These are phyloP conservation scores for Girardia tigrina DNA, from an alignment of 2,888 invertebrate species.

Conservation along the genomic window DNA sequence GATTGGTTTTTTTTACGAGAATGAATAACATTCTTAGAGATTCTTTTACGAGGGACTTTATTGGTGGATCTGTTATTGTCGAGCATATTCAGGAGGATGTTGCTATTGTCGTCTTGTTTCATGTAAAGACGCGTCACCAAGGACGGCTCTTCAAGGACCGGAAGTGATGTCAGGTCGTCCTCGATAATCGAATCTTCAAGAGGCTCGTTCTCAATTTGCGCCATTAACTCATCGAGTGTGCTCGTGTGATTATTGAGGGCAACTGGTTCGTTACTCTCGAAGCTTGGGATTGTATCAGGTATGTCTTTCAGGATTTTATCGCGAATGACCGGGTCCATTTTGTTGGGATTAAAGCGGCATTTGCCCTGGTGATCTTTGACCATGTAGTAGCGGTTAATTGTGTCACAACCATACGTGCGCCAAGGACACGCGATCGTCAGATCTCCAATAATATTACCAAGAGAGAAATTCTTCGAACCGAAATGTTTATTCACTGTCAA, in stretches of 20 bases:
- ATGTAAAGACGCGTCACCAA: not conserved
- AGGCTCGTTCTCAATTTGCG: too few species aligned
- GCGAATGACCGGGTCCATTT: not conserved
- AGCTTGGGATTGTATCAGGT: not conserved
- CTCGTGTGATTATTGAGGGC: not conserved
- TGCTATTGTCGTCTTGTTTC: not conserved
- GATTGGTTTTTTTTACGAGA: too few species aligned
- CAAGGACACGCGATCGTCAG: not conserved
- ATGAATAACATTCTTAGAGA: too few species aligned
- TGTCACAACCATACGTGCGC: not conserved
- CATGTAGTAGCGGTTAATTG: not conserved
- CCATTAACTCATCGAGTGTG: not conserved
- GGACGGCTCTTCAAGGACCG: not conserved
- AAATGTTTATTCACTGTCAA: too few species aligned
- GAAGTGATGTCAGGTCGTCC: not conserved
- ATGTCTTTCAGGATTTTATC: not conserved
- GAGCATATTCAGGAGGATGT: not conserved
- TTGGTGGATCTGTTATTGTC: too few species aligned
- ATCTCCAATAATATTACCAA: too few species aligned
- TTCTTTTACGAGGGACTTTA: too few species aligned
- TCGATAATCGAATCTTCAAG: not conserved
- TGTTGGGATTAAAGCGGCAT: constrained; percentile 5
- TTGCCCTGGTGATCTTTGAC: not conserved
- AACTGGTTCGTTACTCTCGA: not conserved
- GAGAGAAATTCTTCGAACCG: too few species aligned